Conservation (phyloP, 2,113 vertebrate species). For the Tinamus guttatus region DNA sequence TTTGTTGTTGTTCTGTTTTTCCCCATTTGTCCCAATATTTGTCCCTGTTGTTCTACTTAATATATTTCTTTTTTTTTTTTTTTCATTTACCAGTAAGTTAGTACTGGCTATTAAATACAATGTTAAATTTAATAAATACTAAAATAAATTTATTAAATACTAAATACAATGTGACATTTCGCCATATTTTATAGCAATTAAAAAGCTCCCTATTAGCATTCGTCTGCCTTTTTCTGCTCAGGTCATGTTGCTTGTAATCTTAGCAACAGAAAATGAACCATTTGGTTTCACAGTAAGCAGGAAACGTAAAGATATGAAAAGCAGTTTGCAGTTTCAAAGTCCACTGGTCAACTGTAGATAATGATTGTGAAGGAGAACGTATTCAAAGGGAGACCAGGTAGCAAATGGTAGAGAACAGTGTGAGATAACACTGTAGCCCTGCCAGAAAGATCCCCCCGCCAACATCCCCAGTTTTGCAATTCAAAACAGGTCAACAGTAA, state of each 20-base stretch:
- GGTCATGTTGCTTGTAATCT: neutral
- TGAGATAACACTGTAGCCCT: neutral
- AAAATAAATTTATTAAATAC: too few relatives aligned
- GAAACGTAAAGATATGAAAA: neutral
- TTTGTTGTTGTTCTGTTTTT: too few relatives aligned
- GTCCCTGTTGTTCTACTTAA: neutral
- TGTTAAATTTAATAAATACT: too few relatives aligned
- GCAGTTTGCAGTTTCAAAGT: constrained; percentile 41
- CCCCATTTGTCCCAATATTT: too few relatives aligned
- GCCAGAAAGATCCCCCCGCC: neutral
- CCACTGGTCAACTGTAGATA: neutral
- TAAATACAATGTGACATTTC: neutral
- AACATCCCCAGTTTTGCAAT: neutral
- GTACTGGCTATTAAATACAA: neutral
- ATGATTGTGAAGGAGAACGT: neutral
- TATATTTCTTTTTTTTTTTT: neutral
- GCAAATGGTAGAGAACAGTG: neutral
- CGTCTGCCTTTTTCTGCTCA: neutral
- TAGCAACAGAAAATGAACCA: neutral
- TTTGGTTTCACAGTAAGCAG: neutral
- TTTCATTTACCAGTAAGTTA: neutral
- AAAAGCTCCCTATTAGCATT: neutral
- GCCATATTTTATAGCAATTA: neutral
- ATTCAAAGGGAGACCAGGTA: neutral
- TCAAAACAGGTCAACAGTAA: neutral